A percentile compares a stretch with the other conserved stretches of the same genome.
Evolutionary conservation across 2,888 invertebrate genomes (phyloP).

Genomic region (Diloba caeruleocephala): DNA sequence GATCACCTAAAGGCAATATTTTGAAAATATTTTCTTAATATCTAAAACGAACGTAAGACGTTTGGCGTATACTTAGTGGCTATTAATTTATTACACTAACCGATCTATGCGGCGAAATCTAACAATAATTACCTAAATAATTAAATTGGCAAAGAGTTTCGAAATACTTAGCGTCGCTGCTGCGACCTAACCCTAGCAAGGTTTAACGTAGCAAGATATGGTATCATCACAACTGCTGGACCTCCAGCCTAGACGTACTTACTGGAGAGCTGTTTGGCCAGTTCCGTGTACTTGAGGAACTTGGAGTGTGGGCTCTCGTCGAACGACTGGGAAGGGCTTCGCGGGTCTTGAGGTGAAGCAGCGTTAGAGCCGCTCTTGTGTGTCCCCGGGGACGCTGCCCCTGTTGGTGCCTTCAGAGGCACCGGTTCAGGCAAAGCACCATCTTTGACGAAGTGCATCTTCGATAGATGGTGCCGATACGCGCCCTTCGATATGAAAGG

Average conservation of each 20-base stretch:
- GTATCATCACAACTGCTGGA: conserved; percentile 91
- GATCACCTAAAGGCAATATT: conserved; percentile 87
- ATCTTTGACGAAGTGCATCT: conserved; percentile 98
- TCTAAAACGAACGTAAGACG: conserved; percentile 87
- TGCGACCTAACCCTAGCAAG: conserved; percentile 86
- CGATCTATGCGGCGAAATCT: conserved; percentile 87
- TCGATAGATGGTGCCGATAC: conserved; percentile 98
- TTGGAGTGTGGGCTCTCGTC: conserved; percentile 98
- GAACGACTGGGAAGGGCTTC: conserved; percentile 90
- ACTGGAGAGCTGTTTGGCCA: conserved; percentile 99
- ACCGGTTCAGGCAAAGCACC: conserved; percentile 95
- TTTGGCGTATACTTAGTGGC: conserved; percentile 89
- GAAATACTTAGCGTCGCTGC: conserved; percentile 87
- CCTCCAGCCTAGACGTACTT: conserved; percentile 95
- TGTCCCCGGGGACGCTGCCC: conserved; percentile 80
- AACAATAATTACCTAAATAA: conserved; percentile 87
- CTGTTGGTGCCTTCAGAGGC: conserved; percentile 88
- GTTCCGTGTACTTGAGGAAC: conserved; percentile 99
- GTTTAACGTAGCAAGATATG: conserved; percentile 92
- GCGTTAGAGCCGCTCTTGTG: conserved; percentile 82
- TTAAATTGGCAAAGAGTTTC: conserved; percentile 89
- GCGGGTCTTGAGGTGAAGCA: conserved; percentile 88
- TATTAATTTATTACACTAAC: conserved; percentile 88
- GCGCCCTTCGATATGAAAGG: conserved; percentile 99
- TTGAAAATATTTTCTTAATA: conserved; percentile 87